Base-by-base conservation (phyloP, 2,797 vertebrate species). In the Anguilla anguilla region DNA sequence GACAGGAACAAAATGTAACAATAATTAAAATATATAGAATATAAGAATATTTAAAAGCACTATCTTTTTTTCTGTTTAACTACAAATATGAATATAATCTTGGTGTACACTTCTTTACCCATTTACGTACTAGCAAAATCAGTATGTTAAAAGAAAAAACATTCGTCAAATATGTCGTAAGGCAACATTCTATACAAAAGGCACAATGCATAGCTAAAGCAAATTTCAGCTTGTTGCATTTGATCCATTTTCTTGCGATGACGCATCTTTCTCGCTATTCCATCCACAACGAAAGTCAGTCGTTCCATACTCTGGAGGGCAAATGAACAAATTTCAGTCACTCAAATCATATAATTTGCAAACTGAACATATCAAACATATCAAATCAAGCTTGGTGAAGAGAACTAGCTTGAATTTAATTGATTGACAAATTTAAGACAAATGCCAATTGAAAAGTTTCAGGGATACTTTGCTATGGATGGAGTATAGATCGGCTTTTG, bases 171-270 rank as follows among this genome's bases (percentile, higher is more conserved):
- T 31, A 31, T n/a, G 46, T 55, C 31, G 1, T 84, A 57, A 35
- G 15, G 28, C n/a, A 31, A 59, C 83, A 55, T 84, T 55, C 53
- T 84, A 59, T 55, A 35, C 55, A 35, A 57, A 57, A 17, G 35
- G 22, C 35, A 57, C 0, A 28, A 55, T 55, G 13, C 0, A 84
- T 59, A 57, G 13, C 53, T 59, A 35, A 84, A 19, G 83, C 51
- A 83, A 55, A 83, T 55, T 84, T 82, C 79, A 11, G 22, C 79
- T 82, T 82, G 22, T 82, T 25, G 46, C 79, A 25, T 51, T 51
- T 82, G 6, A 82, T 82, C 39, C 31, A 17, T 43, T 19, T 43
- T 19, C 39, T 46, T 46, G 74, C 17, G 2, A 83, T 51, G 22
- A 28, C 0, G 22, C 22, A 55, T 55, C n/a, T 31, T 84, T 84